Conservation (phyloP, 1,140 invertebrate species). For the Kradibia gibbosae region DNA sequence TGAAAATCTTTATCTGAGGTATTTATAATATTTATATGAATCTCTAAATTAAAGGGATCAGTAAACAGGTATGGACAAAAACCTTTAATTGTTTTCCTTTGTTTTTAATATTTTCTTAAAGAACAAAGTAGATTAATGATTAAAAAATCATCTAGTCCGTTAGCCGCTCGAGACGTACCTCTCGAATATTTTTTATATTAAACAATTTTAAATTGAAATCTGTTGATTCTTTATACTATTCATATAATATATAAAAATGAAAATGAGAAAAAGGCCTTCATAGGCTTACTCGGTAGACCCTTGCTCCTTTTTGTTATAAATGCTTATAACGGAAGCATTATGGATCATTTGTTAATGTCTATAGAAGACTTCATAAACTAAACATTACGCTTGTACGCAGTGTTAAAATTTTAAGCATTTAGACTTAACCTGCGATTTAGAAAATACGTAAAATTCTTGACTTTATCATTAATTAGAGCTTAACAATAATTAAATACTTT, state of each 20-base stretch:
- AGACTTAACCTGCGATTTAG: slow-evolving; percentile 7
- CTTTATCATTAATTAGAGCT: no score
- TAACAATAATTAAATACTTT: no score
- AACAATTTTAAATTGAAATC: slow-evolving; percentile 13
- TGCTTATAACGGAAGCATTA: slow-evolving; percentile 56
- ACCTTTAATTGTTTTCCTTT: slow-evolving; percentile 45
- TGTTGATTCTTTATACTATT: neutral
- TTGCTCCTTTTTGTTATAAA: slow-evolving; percentile 51
- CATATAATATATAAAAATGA: neutral
- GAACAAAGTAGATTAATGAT: slow-evolving; percentile 35
- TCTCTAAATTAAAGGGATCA: slow-evolving; percentile 59
- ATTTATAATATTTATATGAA: neutral
- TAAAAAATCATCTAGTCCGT: slow-evolving; percentile 57
- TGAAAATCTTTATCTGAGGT: slow-evolving; percentile 46
- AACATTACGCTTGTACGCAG: neutral
- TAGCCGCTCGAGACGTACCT: slow-evolving; percentile 64
- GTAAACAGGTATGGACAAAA: slow-evolving; percentile 69
- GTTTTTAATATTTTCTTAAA: slow-evolving; percentile 50
- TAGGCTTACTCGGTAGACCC: slow-evolving; percentile 66
- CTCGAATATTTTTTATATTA: slow-evolving; percentile 61
- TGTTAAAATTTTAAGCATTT: neutral
- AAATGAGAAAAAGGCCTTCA: slow-evolving; percentile 62
- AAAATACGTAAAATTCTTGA: no score
- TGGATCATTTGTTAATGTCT: slow-evolving; percentile 51
- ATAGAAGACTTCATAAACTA: neutral